phyloP scores from a whole-genome alignment of 2,113 vertebrate genomes.

The Ailurus styani region DNA sequence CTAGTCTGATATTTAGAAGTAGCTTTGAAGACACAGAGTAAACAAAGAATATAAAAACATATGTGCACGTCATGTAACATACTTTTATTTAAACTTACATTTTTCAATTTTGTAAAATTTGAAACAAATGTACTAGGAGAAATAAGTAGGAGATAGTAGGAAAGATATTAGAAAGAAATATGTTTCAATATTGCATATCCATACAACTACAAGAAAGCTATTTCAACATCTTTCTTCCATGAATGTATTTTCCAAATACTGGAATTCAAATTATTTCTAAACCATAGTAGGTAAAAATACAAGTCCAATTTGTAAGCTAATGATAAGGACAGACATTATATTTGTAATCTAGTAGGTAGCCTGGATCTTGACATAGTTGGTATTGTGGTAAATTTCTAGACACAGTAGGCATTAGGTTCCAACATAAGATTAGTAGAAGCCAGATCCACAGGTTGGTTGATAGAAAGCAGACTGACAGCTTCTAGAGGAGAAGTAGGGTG shows the following conservation, averaged over 20 bases:
- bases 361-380: background rate
- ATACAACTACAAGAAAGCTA: background rate
- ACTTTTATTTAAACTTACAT: constrained; percentile 18
- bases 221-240: background rate
- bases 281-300: background rate
- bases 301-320: background rate
- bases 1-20: background rate
- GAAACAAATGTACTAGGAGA: background rate
- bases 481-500: background rate
- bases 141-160: background rate
- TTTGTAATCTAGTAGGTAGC: too few species aligned
- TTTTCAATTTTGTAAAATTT: background rate
- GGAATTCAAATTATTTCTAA: background rate
- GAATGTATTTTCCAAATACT: background rate
- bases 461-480: background rate
- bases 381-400: background rate
- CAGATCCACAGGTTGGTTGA: background rate
- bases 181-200: background rate
- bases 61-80: background rate
- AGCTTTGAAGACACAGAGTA: background rate
- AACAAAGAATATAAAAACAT: background rate
- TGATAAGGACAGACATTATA: background rate
- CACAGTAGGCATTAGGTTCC: background rate
- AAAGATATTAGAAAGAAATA: background rate
- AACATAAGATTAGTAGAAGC: background rate